These are phyloP conservation scores for Lobophora halterata DNA, from an alignment of 2,888 invertebrate genomes.

Conservation along the genomic window DNA sequence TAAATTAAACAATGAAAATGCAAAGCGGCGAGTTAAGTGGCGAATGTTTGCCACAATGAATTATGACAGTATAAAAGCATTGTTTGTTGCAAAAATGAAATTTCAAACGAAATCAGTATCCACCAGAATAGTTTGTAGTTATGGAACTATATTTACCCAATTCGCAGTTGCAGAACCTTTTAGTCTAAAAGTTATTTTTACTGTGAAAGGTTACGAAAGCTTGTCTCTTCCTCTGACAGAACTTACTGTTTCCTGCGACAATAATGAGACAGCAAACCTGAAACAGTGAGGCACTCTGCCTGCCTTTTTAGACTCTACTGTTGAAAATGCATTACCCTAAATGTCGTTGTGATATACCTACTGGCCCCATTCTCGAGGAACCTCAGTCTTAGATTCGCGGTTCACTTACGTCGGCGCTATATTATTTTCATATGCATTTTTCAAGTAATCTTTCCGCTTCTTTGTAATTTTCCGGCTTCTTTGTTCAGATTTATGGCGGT, in stretches of 20 bases:
- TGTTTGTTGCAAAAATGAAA: conserved; percentile 60
- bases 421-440: conserved; percentile 37
- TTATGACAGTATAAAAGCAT: conserved; percentile 66
- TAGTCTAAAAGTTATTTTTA: conserved; percentile 34
- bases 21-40: conserved; percentile 48
- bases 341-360: conserved; percentile 43
- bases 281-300: conserved; percentile 44
- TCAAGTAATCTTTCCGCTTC: conserved; percentile 24
- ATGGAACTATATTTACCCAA: conserved; percentile 40
- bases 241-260: conserved; percentile 47
- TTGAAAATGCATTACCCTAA: conserved; percentile 48
- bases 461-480: conserved; percentile 30
- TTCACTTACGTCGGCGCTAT: conserved; percentile 15
- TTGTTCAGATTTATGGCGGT: conserved; percentile 35
- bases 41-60: conserved; percentile 56
- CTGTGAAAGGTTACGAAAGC: conserved; percentile 40
- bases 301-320: conserved; percentile 44
- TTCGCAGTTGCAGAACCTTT: conserved; percentile 28
- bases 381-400: conserved; percentile 12
- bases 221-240: conserved; percentile 37
- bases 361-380: conserved; percentile 32
- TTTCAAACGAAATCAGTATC: conserved; percentile 50
- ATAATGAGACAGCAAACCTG: conserved; percentile 54
- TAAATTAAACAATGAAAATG: conserved; percentile 53
- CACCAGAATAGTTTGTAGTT: conserved; percentile 43